Evolutionary conservation across 2,113 vertebrate genomes (phyloP).

Genomic region (Ciconia boyciana): DNA sequence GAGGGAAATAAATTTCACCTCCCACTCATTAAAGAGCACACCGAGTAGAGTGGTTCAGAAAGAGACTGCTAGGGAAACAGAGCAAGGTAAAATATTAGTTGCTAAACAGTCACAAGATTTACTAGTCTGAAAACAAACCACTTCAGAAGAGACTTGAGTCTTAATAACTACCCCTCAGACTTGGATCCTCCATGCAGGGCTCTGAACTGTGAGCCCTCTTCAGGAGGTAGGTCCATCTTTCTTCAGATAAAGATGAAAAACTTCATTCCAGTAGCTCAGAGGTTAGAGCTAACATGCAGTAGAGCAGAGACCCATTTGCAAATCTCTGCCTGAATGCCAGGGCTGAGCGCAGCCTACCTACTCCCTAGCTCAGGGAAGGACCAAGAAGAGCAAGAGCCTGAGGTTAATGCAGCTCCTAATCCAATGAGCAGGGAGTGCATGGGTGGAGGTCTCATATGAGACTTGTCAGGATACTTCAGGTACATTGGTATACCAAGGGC

Average conservation of each 20-base stretch:
- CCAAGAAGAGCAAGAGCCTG: neutral
- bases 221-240: neutral
- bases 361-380: neutral
- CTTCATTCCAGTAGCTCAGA: neutral
- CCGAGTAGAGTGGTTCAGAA: neutral
- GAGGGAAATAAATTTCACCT: neutral
- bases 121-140: neutral
- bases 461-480: neutral
- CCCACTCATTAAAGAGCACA: neutral
- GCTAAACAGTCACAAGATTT: neutral
- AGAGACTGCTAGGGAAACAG: neutral
- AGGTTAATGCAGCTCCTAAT: neutral
- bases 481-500: too few relatives aligned
- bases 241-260: neutral
- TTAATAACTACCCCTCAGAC: neutral
- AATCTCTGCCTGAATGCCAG: neutral
- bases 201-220: neutral
- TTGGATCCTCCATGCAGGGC: neutral
- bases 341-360: neutral
- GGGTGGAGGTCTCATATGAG: neutral
- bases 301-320: neutral
- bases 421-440: neutral
- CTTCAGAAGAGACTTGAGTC: neutral
- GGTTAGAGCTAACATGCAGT: neutral
- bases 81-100: neutral